Conservation (phyloP, 2,113 vertebrate species). For the Hypomesus transpacificus region DNA sequence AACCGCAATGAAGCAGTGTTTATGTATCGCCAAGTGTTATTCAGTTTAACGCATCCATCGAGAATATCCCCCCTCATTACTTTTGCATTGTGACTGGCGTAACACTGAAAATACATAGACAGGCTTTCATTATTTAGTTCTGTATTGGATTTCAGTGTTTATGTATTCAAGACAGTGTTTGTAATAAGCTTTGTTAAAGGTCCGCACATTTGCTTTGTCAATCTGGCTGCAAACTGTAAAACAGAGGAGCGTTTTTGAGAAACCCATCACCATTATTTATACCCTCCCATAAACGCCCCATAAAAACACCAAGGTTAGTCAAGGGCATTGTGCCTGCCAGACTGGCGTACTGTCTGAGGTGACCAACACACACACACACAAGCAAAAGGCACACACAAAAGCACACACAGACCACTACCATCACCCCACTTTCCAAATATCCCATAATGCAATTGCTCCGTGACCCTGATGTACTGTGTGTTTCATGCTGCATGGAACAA, state of each 20-base stretch:
- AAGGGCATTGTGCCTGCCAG: slow-evolving; percentile 62
- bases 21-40: slow-evolving; percentile 52
- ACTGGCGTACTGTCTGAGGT: slow-evolving; percentile 51
- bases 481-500: not conserved
- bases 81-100: slow-evolving; percentile 53
- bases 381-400: not conserved
- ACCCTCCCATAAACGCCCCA: slow-evolving; percentile 62
- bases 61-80: slow-evolving; percentile 48
- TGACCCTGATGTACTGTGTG: slow-evolving; percentile 51
- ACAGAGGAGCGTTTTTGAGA: slow-evolving; percentile 37
- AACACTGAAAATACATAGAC: slow-evolving; percentile 42
- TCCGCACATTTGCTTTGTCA: slow-evolving; percentile 56
- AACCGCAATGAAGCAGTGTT: slow-evolving; percentile 31
- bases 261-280: slow-evolving; percentile 67
- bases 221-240: slow-evolving; percentile 56
- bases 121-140: slow-evolving; percentile 48
- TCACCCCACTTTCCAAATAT: slow-evolving; percentile 55
- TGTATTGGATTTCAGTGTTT: slow-evolving; percentile 42
- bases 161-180: slow-evolving; percentile 44
- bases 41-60: slow-evolving; percentile 58
- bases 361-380: slow-evolving; percentile 21
- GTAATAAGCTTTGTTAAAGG: slow-evolving; percentile 55
- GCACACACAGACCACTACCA: slow-evolving; percentile 4
- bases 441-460: slow-evolving; percentile 51
- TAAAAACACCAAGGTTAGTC: slow-evolving; percentile 70